phyloP scores from a whole-genome alignment of 2,797 vertebrate species.

The Cynodonichthys magdalenae region DNA sequence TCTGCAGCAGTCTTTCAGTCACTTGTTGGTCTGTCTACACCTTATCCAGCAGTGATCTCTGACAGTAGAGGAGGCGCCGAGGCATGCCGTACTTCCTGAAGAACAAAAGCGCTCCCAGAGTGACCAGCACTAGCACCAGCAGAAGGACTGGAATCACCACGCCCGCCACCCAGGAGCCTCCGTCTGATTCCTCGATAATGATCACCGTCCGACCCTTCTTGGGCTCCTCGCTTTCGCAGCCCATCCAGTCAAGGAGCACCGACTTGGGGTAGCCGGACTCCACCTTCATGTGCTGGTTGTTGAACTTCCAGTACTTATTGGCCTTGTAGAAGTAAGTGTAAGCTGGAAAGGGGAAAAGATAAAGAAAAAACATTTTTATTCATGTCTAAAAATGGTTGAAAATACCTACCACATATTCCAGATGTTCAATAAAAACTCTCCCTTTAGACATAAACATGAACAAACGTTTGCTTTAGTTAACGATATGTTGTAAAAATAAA shows the following conservation, averaged over 20 bases:
- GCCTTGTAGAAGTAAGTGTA: constrained; percentile 95
- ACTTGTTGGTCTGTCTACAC: constrained; percentile 69
- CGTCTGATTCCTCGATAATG: constrained; percentile 82
- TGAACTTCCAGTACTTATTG: constrained; percentile 94
- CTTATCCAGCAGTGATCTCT: constrained; percentile 86
- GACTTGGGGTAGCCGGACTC: constrained; percentile 92
- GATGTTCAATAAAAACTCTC: background rate
- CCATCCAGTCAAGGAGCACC: constrained; percentile 89
- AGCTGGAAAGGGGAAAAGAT: constrained; percentile 67
- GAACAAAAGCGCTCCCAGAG: constrained; percentile 86
- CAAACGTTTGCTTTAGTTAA: background rate
- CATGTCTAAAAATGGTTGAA: background rate
- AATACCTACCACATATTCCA: background rate
- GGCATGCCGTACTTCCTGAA: constrained; percentile 91
- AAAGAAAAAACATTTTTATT: background rate
- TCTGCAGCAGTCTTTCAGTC: constrained; percentile 60
- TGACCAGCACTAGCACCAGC: constrained; percentile 84
- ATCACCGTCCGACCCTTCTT: constrained; percentile 81
- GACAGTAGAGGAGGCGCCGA: constrained; percentile 90
- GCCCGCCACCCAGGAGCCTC: constrained; percentile 72
- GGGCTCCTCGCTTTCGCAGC: constrained; percentile 84
- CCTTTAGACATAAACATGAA: background rate
- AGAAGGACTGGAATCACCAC: constrained; percentile 87
- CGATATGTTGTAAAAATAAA: background rate
- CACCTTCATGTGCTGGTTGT: constrained; percentile 92